These are phyloP conservation scores for Antedon bifida DNA, from an alignment of 35 echinoderm and acorn worm genomes.

Conservation along the genomic window DNA sequence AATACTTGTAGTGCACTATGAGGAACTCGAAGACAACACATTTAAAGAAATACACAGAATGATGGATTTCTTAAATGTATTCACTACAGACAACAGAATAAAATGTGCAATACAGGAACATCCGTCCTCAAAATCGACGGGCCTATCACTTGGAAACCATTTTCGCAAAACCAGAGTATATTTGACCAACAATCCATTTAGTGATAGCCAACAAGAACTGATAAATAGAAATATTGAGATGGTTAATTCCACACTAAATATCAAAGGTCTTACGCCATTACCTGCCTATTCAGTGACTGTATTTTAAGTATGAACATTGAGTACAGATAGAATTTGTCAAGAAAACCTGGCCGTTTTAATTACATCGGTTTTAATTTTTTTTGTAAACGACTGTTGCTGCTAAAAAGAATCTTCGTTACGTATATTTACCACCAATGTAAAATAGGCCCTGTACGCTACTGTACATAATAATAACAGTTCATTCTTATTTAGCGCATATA, in stretches of 20 bases:
- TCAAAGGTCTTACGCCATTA: constrained; percentile 3
- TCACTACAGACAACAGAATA: constrained; percentile 11
- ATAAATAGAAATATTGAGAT: constrained; percentile 23
- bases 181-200: constrained; percentile 40
- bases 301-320: not conserved
- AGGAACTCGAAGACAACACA: constrained; percentile 36
- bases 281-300: constrained; percentile 16
- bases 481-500: too few relatives aligned
- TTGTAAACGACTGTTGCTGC: too few relatives aligned
- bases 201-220: not conserved
- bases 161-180: constrained; percentile 32
- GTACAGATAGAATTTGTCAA: too few relatives aligned
- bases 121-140: constrained; percentile 43
- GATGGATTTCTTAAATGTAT: constrained; percentile 34
- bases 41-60: constrained; percentile 28
- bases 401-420: too few relatives aligned
- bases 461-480: too few relatives aligned
- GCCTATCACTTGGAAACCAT: constrained; percentile 36
- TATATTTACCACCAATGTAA: too few relatives aligned
- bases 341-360: too few relatives aligned
- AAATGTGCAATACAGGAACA: constrained; percentile 43
- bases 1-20: constrained; percentile 26
- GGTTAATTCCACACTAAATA: constrained; percentile 32
- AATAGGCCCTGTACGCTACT: too few relatives aligned
- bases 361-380: too few relatives aligned